phyloP scores from a whole-genome alignment of 2,113 vertebrate species.

The Perca fluviatilis region DNA sequence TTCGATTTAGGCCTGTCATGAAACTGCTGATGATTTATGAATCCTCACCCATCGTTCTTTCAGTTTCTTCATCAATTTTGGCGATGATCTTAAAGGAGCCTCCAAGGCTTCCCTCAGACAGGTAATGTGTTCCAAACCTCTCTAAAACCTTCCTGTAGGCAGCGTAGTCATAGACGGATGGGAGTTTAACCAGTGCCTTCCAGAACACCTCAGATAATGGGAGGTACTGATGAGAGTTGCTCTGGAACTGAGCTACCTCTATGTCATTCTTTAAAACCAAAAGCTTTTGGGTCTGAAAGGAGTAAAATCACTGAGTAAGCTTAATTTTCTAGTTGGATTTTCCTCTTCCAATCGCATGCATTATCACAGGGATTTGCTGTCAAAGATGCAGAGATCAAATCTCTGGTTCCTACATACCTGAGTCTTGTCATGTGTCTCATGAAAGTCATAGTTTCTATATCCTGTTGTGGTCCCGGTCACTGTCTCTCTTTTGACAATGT shows the following conservation, averaged over 20 bases:
- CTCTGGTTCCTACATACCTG: conserved; percentile 36
- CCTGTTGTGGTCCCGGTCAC: conserved; percentile 59
- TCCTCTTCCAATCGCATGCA: background rate
- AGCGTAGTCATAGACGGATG: conserved; percentile 86
- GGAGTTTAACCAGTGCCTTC: conserved; percentile 87
- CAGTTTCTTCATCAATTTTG: conserved; percentile 79
- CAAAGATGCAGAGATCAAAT: background rate
- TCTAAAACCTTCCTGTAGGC: conserved; percentile 86
- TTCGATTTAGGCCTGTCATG: background rate
- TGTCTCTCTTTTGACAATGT: conserved; percentile 26
- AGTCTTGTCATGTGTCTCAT: conserved; percentile 9
- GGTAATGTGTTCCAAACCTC: conserved; percentile 90
- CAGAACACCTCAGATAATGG: conserved; percentile 89
- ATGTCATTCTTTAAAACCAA: conserved; percentile 88
- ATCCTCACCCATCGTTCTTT: conserved; percentile 73
- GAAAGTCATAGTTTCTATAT: conserved; percentile 56
- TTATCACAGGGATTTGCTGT: background rate
- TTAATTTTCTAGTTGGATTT: background rate
- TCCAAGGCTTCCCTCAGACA: conserved; percentile 90
- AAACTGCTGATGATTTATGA: background rate
- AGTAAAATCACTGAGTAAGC: background rate
- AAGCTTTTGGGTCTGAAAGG: conserved; percentile 80
- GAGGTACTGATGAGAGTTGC: conserved; percentile 86
- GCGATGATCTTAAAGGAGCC: conserved; percentile 86
- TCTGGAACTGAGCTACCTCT: conserved; percentile 91